Base-by-base conservation (phyloP, 2,888 invertebrate species). In the Dyspetes luteomarginatus region DNA sequence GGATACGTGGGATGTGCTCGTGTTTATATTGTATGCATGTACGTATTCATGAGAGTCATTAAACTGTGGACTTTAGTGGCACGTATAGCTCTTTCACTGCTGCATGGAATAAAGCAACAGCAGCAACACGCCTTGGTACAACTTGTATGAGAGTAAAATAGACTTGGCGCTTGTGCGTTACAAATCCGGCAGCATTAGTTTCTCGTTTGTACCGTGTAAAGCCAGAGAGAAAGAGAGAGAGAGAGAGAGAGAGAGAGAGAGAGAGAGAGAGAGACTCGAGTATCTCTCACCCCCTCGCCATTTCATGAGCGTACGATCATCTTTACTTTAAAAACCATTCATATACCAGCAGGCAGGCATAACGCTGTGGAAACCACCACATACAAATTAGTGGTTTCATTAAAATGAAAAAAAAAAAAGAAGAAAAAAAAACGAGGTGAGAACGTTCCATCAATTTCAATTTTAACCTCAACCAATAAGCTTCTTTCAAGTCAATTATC, bases 141-240 rank as follows among this genome's bases (percentile, higher is more conserved):
- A 65, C 26, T 65, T 65, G 65, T 65, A 65, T 65, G 65, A 65
- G 65, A 65, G 65, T 50, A 65, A 65, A 65, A 65, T 65, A 65
- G 65, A 65, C 50, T 65, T 50, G 48, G 65, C 65, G 65, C 65
- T 65, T 71, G 83, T 72, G 69, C 65, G 74, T 28, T 24, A 67
- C 72, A 75, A 80, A 83, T 83, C 78, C 81, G 76, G 82, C 82
- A 76, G 84, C 83, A 83, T 83, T 84, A 84, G 84, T 73, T 74
- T 69, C 79, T 76, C 68, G 78, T 80, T 82, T 83, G 81, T 84
- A 81, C 48, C 72, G 56, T 62, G 68, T 71, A 78, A 36, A 43
- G 43, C 7, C 5, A 36, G 36, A 12, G 5, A 30, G 3, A 30
- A 4, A 36, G 36, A 9, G 7, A 36, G 36, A 36, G 36, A 36